These are phyloP conservation scores for Brachionus asplanchnoidis DNA, from an alignment of 1,140 invertebrate genomes.

Conservation along the genomic window DNA sequence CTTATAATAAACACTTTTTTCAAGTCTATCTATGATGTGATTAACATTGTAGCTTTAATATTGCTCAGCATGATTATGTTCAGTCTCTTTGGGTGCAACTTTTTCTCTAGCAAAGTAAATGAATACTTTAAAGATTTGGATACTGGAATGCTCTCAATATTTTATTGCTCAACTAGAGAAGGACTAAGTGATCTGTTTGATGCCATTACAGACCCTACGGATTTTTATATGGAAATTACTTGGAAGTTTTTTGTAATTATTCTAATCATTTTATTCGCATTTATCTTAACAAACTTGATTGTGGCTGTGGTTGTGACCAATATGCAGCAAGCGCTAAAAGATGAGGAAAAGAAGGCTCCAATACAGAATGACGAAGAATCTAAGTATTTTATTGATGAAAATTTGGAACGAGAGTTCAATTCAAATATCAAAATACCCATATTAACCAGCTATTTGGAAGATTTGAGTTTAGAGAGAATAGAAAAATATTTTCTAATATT, in stretches of 20 bases:
- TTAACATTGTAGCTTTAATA: background rate
- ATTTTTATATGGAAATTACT: background rate
- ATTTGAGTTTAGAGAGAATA: background rate
- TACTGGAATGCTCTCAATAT: constrained; percentile 1
- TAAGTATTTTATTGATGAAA: background rate
- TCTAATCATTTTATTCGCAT: constrained; percentile 6
- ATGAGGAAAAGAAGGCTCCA: background rate
- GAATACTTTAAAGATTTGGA: constrained; percentile 19
- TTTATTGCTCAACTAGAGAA: constrained; percentile 10
- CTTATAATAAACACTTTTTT: constrained; percentile 23
- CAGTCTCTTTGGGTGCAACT: constrained; percentile 6
- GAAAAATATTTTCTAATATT: constrained; percentile 15
- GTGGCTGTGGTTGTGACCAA: constrained; percentile 9
- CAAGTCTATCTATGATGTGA: constrained; percentile 11
- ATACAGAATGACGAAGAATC: background rate
- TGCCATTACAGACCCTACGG: background rate
- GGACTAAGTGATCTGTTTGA: background rate
- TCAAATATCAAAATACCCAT: background rate
- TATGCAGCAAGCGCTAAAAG: constrained; percentile 30
- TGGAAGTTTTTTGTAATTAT: constrained; percentile 30
- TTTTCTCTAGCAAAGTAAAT: constrained; percentile 10
- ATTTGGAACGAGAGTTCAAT: background rate
- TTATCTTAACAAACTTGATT: constrained; percentile 19
- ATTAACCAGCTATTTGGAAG: background rate
- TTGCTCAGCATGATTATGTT: constrained; percentile 5